A percentile compares a stretch with the other conserved stretches of the same genome.
Evolutionary conservation across 2,113 vertebrate genomes (phyloP).

Genomic region (Nematolebias whitei): DNA sequence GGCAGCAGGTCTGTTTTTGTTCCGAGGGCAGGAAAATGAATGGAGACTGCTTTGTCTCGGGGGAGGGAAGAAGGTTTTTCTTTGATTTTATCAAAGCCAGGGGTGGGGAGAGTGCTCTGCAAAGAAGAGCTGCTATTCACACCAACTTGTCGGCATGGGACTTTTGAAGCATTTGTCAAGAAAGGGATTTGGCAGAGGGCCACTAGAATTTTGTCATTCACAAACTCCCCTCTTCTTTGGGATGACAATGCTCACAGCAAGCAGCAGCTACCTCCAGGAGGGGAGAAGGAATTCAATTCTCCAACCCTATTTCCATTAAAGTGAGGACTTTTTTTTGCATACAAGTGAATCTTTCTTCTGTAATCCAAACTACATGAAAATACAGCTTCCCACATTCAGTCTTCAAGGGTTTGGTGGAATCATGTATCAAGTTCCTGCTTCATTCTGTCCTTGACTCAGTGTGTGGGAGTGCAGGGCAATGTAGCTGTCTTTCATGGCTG

Average conservation of each 20-base stretch:
- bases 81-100: constrained; percentile 69
- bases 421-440: constrained; percentile 59
- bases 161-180: constrained; percentile 73
- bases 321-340: constrained; percentile 17
- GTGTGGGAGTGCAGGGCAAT: constrained; percentile 52
- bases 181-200: constrained; percentile 66
- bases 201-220: constrained; percentile 70
- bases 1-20: constrained; percentile 55
- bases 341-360: constrained; percentile 19
- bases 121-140: constrained; percentile 66
- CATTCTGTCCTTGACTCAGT: constrained; percentile 56
- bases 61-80: constrained; percentile 59
- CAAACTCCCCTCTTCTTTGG: constrained; percentile 49
- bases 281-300: constrained; percentile 23
- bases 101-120: constrained; percentile 44
- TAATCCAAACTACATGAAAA: constrained; percentile 25
- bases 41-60: constrained; percentile 63
- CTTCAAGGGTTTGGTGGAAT: constrained; percentile 55
- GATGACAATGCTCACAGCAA: constrained; percentile 59
- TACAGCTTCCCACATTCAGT: constrained; percentile 53
- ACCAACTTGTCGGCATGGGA: constrained; percentile 69
- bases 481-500: constrained; percentile 41
- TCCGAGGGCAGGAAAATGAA: constrained; percentile 54
- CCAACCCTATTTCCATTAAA: constrained; percentile 26
- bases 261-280: constrained; percentile 27